Evolutionary conservation across 2,797 vertebrate species (phyloP).

Genomic region (Naso thynnoides): DNA sequence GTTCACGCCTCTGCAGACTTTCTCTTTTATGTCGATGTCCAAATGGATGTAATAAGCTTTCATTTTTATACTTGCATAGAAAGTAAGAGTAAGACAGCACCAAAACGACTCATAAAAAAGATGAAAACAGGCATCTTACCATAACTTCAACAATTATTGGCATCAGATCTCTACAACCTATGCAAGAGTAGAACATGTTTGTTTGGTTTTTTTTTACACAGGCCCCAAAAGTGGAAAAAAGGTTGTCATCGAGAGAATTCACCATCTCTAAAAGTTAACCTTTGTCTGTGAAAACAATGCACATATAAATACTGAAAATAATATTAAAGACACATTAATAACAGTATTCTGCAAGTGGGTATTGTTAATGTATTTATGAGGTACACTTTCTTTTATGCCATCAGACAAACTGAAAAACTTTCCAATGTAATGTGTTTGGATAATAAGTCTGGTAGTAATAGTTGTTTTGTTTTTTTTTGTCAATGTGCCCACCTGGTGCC

Average conservation of each 20-base stretch:
- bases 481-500: not conserved
- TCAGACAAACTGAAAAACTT: too few species aligned
- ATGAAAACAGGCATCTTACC: not conserved
- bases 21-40: not conserved
- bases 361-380: too few species aligned
- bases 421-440: not conserved
- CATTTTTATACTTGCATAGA: conserved; percentile 22
- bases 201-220: not conserved
- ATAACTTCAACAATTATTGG: not conserved
- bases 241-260: not conserved
- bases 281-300: not conserved
- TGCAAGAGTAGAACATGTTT: conserved; percentile 16
- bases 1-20: not conserved
- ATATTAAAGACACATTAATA: not conserved
- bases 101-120: not conserved
- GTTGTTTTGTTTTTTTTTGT: not conserved
- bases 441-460: conserved; percentile 24
- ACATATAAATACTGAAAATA: not conserved
- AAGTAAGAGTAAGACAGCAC: not conserved
- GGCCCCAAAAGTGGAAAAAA: too few species aligned
- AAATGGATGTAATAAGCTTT: not conserved
- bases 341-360: not conserved
- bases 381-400: too few species aligned
- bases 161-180: not conserved
- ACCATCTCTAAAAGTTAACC: not conserved